phyloP scores from a whole-genome alignment of 2,888 invertebrate species.

The Apodemia duryi region DNA sequence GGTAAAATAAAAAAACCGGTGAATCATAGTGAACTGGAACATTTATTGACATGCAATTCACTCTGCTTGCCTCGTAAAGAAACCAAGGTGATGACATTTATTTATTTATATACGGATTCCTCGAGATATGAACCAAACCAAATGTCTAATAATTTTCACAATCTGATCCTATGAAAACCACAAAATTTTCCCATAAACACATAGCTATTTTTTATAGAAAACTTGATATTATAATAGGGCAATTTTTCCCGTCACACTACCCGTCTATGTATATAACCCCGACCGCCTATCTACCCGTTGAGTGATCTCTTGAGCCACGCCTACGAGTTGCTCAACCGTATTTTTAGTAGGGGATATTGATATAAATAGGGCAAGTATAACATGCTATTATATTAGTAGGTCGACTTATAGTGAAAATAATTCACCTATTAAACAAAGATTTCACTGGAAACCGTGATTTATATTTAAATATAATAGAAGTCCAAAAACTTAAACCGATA shows the following conservation, averaged over 20 bases:
- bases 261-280: neutral
- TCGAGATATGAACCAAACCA: too few species aligned
- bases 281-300: neutral
- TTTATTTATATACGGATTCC: too few species aligned
- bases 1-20: too few species aligned
- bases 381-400: neutral
- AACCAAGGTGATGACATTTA: too few species aligned
- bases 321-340: neutral
- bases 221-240: neutral
- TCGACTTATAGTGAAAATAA: neutral
- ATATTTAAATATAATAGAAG: neutral
- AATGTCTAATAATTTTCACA: too few species aligned
- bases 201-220: neutral
- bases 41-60: too few species aligned
- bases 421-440: neutral
- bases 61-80: too few species aligned
- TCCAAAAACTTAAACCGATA: too few species aligned
- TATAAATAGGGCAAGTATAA: slow-evolving; percentile 1
- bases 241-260: neutral
- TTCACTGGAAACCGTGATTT: neutral
- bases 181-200: too few species aligned
- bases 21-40: too few species aligned
- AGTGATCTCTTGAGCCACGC: neutral
- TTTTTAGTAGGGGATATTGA: slow-evolving; percentile 2
- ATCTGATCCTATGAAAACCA: too few species aligned